Conservation (phyloP, 1,140 invertebrate species). For the Zaprionus africanus region DNA sequence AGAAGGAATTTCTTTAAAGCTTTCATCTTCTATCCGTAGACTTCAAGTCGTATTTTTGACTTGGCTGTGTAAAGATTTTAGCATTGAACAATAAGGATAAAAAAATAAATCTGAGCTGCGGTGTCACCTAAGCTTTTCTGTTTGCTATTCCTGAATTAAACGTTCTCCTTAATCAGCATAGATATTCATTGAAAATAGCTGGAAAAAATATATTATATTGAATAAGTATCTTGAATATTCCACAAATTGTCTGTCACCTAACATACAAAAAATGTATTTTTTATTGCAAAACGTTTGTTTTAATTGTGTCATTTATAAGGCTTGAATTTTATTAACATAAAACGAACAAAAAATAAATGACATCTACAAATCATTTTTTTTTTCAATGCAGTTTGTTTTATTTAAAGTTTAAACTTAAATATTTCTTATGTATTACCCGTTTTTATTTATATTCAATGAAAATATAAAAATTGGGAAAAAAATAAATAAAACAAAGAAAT, state of each 20-base stretch:
- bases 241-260: neutral
- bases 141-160: neutral
- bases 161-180: neutral
- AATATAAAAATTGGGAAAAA: too few species aligned
- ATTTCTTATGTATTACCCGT: neutral
- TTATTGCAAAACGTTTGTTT: too few species aligned
- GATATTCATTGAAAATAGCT: neutral
- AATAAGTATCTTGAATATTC: neutral
- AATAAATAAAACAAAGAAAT: neutral
- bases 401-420: neutral
- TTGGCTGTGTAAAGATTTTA: neutral
- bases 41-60: neutral
- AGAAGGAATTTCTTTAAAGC: neutral
- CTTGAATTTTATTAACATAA: too few species aligned
- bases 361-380: neutral
- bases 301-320: too few species aligned
- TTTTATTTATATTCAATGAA: neutral
- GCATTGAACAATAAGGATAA: neutral
- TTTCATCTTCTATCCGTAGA: neutral
- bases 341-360: too few species aligned
- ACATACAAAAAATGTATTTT: too few species aligned
- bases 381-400: too few species aligned
- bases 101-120: neutral
- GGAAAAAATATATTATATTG: neutral
- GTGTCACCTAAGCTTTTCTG: neutral